A percentile compares a stretch with the other conserved stretches of the same genome.
Evolutionary conservation across 1,140 invertebrate species (phyloP).

Genomic region (Tetraneura akinire): DNA sequence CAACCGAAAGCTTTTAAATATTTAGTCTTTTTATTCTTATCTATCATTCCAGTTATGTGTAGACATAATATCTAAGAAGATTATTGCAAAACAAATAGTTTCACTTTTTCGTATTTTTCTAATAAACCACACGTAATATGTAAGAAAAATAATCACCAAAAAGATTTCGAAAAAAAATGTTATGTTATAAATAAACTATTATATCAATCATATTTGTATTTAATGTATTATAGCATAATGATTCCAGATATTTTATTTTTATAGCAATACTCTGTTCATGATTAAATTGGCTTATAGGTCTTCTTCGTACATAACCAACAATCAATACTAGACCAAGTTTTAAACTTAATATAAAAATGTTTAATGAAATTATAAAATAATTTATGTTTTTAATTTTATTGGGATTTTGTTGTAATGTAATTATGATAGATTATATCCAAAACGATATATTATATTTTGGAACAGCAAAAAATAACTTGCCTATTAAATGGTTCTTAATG

Average conservation of each 20-base stretch:
- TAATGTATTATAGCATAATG: background rate
- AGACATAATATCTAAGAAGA: background rate
- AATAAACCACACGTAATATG: too few species aligned
- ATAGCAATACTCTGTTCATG: background rate
- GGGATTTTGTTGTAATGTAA: background rate
- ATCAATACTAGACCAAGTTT: constrained; percentile 7
- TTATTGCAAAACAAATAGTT: background rate
- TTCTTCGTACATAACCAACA: background rate
- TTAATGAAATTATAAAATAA: background rate
- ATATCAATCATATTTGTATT: too few species aligned
- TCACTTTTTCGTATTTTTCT: background rate
- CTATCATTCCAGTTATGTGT: background rate
- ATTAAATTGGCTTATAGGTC: constrained; percentile 37
- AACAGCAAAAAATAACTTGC: background rate
- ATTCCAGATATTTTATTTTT: background rate
- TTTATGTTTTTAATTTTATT: background rate
- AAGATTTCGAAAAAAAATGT: too few species aligned
- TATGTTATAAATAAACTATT: too few species aligned
- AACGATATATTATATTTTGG: too few species aligned
- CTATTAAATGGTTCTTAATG: background rate
- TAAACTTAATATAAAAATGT: background rate
- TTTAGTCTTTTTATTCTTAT: background rate
- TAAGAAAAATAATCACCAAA: too few species aligned
- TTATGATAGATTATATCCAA: too few species aligned
- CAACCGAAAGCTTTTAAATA: constrained; percentile 16